Evolutionary conservation across 2,797 vertebrate species (phyloP), one percentile per base, ranked within the genome.

Genomic region (Valencia hispanica): DNA sequence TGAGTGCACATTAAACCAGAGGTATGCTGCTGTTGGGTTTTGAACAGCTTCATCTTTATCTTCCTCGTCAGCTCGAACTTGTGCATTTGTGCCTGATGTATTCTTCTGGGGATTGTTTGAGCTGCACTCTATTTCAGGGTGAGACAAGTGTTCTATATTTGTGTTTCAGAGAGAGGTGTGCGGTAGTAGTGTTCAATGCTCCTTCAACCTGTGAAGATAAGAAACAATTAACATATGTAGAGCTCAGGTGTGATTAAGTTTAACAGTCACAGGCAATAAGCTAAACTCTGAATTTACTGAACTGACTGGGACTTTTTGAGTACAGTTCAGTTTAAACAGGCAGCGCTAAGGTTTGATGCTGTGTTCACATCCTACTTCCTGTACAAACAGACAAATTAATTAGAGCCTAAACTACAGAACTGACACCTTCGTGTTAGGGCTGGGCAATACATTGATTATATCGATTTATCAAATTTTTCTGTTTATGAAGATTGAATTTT

Each of bases 201-300:
- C 94, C 93, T 95, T 95, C 79, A 94, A 53, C 88, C 94, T 95
- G 84, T 47, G 75, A 87, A 57, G 73, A 0, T 74, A 43, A 91
- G 47, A 84, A 51, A 81, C 32, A 77, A 85, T 85, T 50, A 73
- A 75, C 53, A 47, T 4, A 5, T 0, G 14, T 9, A 30, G 20
- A 65, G 61, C 2, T 51, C 50, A 65, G 61, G 18, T 36, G 61
- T 39, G 17, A 36, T 65, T 36, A 65, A 0, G 4, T 25, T 43
- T 25, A 41, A 65, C 34, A 66, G 22, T 41, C 36, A 66, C 34
- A 65, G 39, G 11, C 18, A 65, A 22, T 12, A 39, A 5, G 22
- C 4, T 66, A 22, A 66, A 41, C 36, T 5, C 50, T 51, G 50
- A 51, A 51, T 11, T 11, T 66, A 1, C 25, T n/a, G 9, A 41